A percentile compares a stretch with the other conserved stretches of the same genome.
Evolutionary conservation across 1,140 invertebrate species (phyloP).

Genomic region (Parasteatoda tepidariorum): DNA sequence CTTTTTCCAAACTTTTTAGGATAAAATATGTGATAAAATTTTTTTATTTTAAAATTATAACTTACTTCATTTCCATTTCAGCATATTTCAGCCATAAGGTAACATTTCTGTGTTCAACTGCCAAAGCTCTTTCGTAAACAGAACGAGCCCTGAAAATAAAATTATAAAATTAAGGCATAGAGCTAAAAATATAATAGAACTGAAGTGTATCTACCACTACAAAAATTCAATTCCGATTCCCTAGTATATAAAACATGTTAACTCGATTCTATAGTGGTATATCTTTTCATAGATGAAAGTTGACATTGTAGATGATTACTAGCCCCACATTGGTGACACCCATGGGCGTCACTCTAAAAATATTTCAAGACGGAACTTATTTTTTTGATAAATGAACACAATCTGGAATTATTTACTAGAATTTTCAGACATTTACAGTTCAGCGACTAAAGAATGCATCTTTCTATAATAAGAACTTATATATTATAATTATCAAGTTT

Average conservation of each 20-base stretch:
- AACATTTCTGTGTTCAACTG: slow-evolving; percentile 91
- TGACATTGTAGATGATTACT: no score
- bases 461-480: no score
- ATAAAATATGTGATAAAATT: no score
- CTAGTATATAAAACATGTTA: neutral
- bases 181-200: neutral
- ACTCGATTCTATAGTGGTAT: neutral
- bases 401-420: no score
- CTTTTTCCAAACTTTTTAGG: no score
- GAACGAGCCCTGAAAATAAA: slow-evolving; percentile 76
- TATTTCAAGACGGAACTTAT: no score
- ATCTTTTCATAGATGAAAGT: neutral
- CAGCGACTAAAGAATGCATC: no score
- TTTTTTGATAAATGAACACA: no score
- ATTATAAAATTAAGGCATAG: neutral
- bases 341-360: no score
- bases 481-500: no score
- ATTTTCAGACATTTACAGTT: no score
- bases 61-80: slow-evolving; percentile 96
- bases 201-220: neutral
- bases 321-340: no score
- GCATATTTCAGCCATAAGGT: slow-evolving; percentile 99
- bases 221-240: neutral
- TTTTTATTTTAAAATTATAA: neutral
- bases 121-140: slow-evolving; percentile 96